Base-by-base conservation (phyloP, 2,888 invertebrate species). In the Cosmia pyralina region DNA sequence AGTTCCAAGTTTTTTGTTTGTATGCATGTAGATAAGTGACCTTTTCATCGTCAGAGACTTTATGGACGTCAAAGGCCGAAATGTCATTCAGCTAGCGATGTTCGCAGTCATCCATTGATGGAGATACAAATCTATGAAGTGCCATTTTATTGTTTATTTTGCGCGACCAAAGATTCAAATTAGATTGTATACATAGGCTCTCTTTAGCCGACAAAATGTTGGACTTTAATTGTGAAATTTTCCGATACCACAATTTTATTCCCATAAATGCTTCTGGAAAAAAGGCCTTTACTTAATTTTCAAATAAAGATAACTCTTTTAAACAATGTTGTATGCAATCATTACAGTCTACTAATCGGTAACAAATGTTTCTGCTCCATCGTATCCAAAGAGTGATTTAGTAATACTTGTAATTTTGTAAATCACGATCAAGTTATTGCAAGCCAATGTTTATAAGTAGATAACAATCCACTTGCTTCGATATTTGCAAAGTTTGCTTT, bases 401-500 rank as follows among this genome's bases (percentile, higher is more conserved):
- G 17, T 73, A 66, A 55, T 63, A 65, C 60, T 68, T 28, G 28
- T 28, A 28, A 28, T 28, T 28, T 28, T 28, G 65, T 73, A 68
- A 69, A 64, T 74, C 58, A 77, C 59, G 28, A 15, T 58, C 63
- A 62, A 67, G 38, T 44, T 71, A 73, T 75, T 53, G 53, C 59
- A 60, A 59, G 52, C 58, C 34, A 62, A n/a, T 75, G 59, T 62
- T 62, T 69, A 73, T 70, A 63, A 66, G 46, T 62, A 75, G 69
- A 62, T 73, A 73, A 67, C 59, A 70, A 70, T 75, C 66, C 65
- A 80, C 72, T 84, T 85, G 70, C 83, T 79, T 68, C 69, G 58
- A 77, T 85, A 79, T 83, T 75, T 62, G 64, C 67, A 76, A 83
- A 87, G 77, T 62, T 90, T 88, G 80, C 92, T 93, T 93, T 92